Evolutionary conservation across 1,140 invertebrate species (phyloP), one percentile per base, ranked within the genome.

Genomic region (Pollicipes pollicipes): DNA sequence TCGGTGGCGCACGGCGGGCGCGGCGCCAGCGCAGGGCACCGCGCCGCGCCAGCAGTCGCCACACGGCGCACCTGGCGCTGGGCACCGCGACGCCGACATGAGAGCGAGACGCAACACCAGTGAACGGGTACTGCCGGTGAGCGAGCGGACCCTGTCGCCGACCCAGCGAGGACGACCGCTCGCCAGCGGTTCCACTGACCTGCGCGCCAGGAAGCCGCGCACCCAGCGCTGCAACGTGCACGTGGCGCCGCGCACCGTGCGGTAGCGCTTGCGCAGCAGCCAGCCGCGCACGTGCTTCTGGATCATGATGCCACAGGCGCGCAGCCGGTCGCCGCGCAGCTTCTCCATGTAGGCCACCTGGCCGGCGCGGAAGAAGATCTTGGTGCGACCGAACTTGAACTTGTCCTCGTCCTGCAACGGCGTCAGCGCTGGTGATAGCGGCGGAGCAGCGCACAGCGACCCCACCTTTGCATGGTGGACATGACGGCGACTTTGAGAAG

Each of bases 311-410:
- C 94, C 95, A 77, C 93, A 95, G 30, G 88, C 84, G 58, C 87
- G 85, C 67, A 96, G 85, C 69, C 88, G 87, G 73, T 98, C 95
- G 0, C 87, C 87, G 26, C 96, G 83, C 16, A 97, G 80, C 78
- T 97, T 97, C 79, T 99, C 96, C 71, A 99, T 79, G 77, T 93
- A 96, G 0, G 96, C 95, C n/a, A 99, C 95, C 83, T 99, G 96
- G 1, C 96, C 97, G 63, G 96, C 95, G 17, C 96, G 85, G 80
- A 99, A 98, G 77, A 99, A 97, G 71, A 99, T 96, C 80, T 99
- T 98, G 0, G 91, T 94, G 76, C 93, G 93, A 27, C 97, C 97
- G 79, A 98, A 97, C 75, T 96, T 91, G 79, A 92, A 98, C 76
- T 95, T 95, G 77, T 97, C 94, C 21, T 87, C 84, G 76, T 95